A percentile compares a stretch with the other conserved stretches of the same genome.
Conservation (phyloP, 92 coral and sea anemone species). For the Porites rus region DNA sequence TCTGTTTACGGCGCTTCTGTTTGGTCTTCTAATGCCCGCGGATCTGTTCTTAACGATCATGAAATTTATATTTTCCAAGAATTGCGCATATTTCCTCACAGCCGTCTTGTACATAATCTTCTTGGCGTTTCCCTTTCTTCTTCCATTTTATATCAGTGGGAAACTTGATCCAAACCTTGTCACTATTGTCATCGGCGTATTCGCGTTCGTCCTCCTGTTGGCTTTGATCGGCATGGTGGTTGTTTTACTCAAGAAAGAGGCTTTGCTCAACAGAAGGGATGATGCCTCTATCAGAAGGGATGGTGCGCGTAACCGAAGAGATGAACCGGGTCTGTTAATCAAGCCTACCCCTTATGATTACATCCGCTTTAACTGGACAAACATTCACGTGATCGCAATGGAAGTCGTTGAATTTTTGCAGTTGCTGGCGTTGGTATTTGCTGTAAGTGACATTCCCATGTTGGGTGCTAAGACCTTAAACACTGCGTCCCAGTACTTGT, state of each 20-base stretch:
- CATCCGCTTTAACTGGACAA: constrained; percentile 96
- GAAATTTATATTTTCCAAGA: constrained; percentile 67
- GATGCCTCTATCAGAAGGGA: constrained; percentile 50
- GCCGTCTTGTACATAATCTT: constrained; percentile 68
- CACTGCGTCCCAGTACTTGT: constrained; percentile 80
- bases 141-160: constrained; percentile 77
- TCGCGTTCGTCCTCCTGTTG: constrained; percentile 62
- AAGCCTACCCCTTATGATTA: constrained; percentile 90
- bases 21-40: constrained; percentile 98
- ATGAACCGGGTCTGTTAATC: constrained; percentile 58
- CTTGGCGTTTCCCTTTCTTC: constrained; percentile 86
- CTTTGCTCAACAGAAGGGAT: background rate
- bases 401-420: constrained; percentile 94
- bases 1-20: constrained; percentile 82
- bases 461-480: constrained; percentile 70
- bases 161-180: constrained; percentile 57
- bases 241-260: constrained; percentile 58
- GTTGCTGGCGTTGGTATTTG: constrained; percentile 89
- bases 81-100: constrained; percentile 72
- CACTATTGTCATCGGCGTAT: constrained; percentile 74
- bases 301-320: constrained; percentile 5
- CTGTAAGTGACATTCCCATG: constrained; percentile 86
- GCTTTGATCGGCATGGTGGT: constrained; percentile 77
- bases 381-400: constrained; percentile 86
- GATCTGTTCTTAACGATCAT: constrained; percentile 86